Evolutionary conservation across 2,797 vertebrate species (phyloP).

Genomic region (Sitta carolinensis): DNA sequence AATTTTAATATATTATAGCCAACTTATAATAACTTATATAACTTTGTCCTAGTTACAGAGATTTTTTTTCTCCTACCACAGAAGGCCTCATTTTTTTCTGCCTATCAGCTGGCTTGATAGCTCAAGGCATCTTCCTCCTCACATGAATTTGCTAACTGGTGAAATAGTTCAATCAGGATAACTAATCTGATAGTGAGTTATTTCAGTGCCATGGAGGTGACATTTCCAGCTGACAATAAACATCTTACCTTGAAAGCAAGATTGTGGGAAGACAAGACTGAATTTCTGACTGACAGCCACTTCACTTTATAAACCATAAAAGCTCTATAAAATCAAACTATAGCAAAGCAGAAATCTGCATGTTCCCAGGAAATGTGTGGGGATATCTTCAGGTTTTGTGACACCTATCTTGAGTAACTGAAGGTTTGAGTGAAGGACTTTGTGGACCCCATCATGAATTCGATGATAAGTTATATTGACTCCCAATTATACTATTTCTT

Average conservation of each 20-base stretch:
- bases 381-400: background rate
- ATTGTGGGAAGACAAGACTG: background rate
- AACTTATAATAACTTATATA: too few species aligned
- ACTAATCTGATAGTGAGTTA: background rate
- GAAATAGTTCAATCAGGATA: background rate
- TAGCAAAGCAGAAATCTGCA: background rate
- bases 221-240: background rate
- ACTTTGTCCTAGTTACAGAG: background rate
- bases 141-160: background rate
- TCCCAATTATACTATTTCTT: background rate
- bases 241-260: background rate
- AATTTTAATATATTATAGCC: too few species aligned
- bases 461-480: fast-evolving
- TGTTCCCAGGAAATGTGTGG: background rate
- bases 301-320: background rate
- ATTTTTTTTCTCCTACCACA: background rate
- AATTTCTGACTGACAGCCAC: background rate
- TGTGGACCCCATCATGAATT: background rate
- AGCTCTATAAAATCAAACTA: background rate
- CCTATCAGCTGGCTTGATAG: background rate
- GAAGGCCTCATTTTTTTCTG: background rate
- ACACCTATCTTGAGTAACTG: background rate
- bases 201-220: fast-evolving
- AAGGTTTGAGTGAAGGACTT: background rate
- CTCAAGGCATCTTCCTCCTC: background rate